Percentiles rank a stretch among this genome's conserved stretches.
These are phyloP conservation scores for Scylla paramamosain DNA, from an alignment of 1,140 invertebrate genomes.

Conservation along the genomic window DNA sequence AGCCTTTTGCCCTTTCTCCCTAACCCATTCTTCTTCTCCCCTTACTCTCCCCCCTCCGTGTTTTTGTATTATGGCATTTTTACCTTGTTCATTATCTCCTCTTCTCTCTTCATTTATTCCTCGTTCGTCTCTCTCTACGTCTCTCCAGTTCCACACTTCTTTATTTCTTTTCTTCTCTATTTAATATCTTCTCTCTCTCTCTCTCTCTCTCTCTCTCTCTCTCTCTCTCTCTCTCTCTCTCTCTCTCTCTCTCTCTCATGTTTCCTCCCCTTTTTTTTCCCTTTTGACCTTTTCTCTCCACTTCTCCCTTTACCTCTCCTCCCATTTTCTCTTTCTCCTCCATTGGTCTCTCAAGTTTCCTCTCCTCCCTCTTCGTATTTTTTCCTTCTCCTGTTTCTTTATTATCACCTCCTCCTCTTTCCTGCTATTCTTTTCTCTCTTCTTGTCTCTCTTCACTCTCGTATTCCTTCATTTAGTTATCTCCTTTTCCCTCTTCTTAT, in stretches of 20 bases:
- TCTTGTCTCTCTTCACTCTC: neutral
- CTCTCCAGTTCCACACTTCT: neutral
- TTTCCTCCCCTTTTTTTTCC: neutral
- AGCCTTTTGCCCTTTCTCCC: neutral
- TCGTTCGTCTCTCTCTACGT: neutral
- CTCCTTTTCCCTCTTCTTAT: neutral
- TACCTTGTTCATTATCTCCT: neutral
- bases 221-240: neutral
- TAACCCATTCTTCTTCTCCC: neutral
- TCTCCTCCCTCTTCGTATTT: neutral
- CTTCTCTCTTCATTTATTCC: neutral
- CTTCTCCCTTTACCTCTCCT: neutral
- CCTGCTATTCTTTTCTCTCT: neutral
- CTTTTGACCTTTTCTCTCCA: neutral
- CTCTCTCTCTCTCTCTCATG: neutral
- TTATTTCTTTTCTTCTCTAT: neutral
- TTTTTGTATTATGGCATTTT: neutral
- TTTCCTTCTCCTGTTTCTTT: neutral
- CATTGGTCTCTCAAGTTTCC: neutral
- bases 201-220: conserved; percentile 20
- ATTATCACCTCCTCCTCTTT: neutral
- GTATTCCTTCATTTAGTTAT: neutral
- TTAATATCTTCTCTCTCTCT: neutral
- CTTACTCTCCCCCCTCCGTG: neutral
- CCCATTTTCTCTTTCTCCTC: neutral